phyloP scores from a whole-genome alignment of 2,113 vertebrate species.

The Grantiella picta region DNA sequence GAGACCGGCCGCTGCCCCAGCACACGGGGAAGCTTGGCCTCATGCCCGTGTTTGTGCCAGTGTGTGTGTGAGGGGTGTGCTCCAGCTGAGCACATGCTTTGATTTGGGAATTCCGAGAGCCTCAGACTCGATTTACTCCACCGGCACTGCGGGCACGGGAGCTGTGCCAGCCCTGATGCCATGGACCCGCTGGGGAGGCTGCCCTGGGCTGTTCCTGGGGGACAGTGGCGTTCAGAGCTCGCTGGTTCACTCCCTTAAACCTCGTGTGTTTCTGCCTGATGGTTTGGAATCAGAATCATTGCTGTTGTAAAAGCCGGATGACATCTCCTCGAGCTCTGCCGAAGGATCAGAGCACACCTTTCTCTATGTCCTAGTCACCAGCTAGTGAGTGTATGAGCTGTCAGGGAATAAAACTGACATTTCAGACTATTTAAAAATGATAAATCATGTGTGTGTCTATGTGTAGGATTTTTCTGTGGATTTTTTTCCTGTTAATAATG shows the following conservation, averaged over 20 bases:
- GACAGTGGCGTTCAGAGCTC: fast-evolving
- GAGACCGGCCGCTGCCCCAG: neutral
- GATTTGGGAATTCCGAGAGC: neutral
- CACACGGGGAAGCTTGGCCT: neutral
- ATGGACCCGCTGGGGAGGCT: fast-evolving
- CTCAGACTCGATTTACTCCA: fast-evolving
- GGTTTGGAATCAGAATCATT: neutral
- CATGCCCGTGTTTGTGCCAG: neutral
- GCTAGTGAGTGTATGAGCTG: neutral
- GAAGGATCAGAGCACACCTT: neutral
- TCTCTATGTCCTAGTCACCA: neutral
- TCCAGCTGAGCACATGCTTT: neutral
- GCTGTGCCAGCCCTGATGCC: neutral
- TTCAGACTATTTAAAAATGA: neutral
- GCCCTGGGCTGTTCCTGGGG: neutral
- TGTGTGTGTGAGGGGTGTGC: fast-evolving
- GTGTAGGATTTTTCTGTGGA: neutral
- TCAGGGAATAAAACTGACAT: neutral
- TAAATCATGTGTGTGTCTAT: neutral
- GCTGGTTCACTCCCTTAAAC: fast-evolving
- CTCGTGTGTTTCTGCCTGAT: neutral
- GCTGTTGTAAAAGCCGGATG: neutral
- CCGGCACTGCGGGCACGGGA: neutral
- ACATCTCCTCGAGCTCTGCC: neutral
- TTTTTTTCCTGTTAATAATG: neutral